These are phyloP conservation scores for Xylota segnis DNA, from an alignment of 2,888 invertebrate genomes.

Conservation along the genomic window DNA sequence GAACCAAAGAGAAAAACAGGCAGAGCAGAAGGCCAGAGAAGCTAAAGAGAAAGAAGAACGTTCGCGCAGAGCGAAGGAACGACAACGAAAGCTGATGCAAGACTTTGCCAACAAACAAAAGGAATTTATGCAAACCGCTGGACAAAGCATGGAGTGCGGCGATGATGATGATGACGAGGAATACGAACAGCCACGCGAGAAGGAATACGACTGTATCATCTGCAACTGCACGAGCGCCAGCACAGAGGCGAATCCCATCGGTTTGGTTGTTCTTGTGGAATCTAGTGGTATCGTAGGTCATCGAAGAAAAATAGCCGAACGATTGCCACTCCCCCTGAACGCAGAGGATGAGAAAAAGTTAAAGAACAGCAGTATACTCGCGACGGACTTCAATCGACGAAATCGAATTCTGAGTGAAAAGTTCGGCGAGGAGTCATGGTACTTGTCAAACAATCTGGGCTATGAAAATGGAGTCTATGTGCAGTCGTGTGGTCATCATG, in stretches of 20 bases:
- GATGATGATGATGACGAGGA: conserved; percentile 86
- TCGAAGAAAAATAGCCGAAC: conserved; percentile 85
- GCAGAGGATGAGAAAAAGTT: conserved; percentile 87
- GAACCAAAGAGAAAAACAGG: conserved; percentile 91
- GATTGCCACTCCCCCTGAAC: conserved; percentile 86
- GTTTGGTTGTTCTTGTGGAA: conserved; percentile 93
- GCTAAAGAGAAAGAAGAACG: conserved; percentile 91
- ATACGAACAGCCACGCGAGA: conserved; percentile 87
- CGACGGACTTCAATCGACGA: conserved; percentile 90
- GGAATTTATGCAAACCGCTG: conserved; percentile 94
- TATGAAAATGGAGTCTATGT: conserved; percentile 97
- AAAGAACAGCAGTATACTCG: conserved; percentile 88
- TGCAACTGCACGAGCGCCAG: conserved; percentile 96
- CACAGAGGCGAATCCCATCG: conserved; percentile 93
- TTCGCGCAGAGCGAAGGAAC: conserved; percentile 93
- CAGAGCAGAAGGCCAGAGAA: conserved; percentile 88
- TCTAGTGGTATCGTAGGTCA: conserved; percentile 95
- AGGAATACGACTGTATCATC: conserved; percentile 97
- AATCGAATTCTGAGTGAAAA: conserved; percentile 91
- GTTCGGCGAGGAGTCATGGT: conserved; percentile 93
- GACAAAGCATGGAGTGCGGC: conserved; percentile 86
- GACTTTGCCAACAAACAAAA: conserved; percentile 96
- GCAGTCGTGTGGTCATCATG: conserved; percentile 98
- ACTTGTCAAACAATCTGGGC: conserved; percentile 91
- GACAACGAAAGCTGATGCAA: conserved; percentile 96